A percentile compares a stretch with the other conserved stretches of the same genome.
These are phyloP conservation scores for Serripes groenlandicus DNA, from an alignment of 2,888 invertebrate species.

Conservation along the genomic window DNA sequence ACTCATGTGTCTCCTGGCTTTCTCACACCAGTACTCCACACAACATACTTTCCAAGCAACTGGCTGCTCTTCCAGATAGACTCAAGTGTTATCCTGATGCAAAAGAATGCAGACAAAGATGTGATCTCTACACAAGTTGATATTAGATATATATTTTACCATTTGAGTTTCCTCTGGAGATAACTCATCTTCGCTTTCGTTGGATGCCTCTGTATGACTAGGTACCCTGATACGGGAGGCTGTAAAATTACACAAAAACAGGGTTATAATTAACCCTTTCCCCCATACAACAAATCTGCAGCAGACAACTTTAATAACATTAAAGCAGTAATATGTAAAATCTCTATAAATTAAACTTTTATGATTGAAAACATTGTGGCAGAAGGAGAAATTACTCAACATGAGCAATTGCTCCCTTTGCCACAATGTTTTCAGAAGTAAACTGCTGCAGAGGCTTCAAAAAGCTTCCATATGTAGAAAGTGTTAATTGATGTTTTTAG, in stretches of 20 bases:
- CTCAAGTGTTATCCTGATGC: too few relatives aligned
- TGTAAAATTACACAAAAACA: too few relatives aligned
- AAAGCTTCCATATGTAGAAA: too few relatives aligned
- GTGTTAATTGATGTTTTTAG: too few relatives aligned
- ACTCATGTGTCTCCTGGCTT: not conserved
- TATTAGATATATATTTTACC: too few relatives aligned
- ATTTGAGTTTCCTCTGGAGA: slow-evolving; percentile 96
- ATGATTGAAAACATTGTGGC: not conserved
- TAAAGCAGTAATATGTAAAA: not conserved
- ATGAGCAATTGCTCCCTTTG: not conserved
- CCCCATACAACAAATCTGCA: too few relatives aligned
- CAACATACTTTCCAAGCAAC: not conserved
- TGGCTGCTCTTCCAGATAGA: not conserved
- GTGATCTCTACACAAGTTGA: too few relatives aligned
- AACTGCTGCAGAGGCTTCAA: too few relatives aligned
- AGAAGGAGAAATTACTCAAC: not conserved
- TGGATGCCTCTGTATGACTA: not conserved
- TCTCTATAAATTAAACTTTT: not conserved
- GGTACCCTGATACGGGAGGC: slow-evolving; percentile 29
- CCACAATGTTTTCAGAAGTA: too few relatives aligned
- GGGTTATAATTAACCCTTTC: too few relatives aligned
- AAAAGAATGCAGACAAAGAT: too few relatives aligned
- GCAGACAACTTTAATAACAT: not conserved
- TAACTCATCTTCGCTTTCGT: slow-evolving; percentile 89
- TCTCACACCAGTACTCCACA: not conserved